Evolutionary conservation across 37 sponge, comb jelly and placozoan genomes (phyloP).

Genomic region (Hormiphora californensis): DNA sequence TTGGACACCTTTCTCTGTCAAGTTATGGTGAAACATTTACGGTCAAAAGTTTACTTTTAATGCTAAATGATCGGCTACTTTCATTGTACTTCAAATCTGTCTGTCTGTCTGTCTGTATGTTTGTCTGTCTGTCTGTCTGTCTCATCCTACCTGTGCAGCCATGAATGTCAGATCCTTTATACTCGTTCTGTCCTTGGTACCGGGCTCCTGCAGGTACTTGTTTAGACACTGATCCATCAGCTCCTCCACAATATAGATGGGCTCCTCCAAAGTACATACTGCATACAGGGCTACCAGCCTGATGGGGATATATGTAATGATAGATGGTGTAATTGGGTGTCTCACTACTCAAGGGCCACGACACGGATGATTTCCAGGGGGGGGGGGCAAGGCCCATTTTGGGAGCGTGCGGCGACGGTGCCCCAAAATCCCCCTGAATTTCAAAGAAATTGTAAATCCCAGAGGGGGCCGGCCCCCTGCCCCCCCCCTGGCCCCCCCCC

Average conservation of each 20-base stretch:
- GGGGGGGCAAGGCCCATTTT: too few species aligned
- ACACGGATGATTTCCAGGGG: too few species aligned
- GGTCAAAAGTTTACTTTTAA: too few species aligned
- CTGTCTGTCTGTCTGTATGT: too few species aligned
- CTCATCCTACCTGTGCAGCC: constrained; percentile 16
- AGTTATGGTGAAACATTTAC: too few species aligned
- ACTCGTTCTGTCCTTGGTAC: neutral
- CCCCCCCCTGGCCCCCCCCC: neutral
- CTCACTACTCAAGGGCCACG: neutral
- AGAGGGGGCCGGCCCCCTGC: neutral
- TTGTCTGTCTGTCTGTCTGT: too few species aligned
- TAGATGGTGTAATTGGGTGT: neutral
- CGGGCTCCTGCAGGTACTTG: constrained; percentile 29
- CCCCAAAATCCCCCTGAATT: too few species aligned
- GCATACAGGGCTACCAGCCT: constrained; percentile 66
- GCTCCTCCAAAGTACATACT: constrained; percentile 83
- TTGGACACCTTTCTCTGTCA: too few species aligned
- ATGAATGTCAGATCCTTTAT: constrained; percentile 24
- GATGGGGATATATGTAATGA: neutral
- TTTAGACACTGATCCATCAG: constrained; percentile 42
- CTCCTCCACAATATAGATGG: constrained; percentile 78
- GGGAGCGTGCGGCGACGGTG: too few species aligned
- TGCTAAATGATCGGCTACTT: too few species aligned
- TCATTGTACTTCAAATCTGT: too few species aligned
- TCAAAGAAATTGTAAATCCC: neutral